phyloP scores from a whole-genome alignment of 2,888 invertebrate species.

The Hirtodrosophila cameraria region DNA sequence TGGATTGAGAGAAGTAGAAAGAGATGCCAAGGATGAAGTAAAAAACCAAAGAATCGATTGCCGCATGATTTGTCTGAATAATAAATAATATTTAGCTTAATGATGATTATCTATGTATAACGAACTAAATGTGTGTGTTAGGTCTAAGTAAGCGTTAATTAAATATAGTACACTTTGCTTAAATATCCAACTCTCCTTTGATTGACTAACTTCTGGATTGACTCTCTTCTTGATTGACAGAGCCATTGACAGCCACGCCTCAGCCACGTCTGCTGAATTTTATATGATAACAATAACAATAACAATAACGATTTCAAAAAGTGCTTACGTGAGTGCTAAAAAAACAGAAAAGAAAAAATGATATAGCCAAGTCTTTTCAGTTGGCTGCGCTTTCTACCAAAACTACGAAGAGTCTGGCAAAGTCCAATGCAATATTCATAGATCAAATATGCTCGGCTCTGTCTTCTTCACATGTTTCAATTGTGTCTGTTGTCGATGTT shows the following conservation, averaged over 20 bases:
- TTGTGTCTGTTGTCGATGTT: conserved; percentile 49
- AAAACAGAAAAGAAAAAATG: conserved; percentile 31
- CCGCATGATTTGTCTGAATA: conserved; percentile 68
- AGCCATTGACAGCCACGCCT: conserved; percentile 24
- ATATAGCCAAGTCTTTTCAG: too few relatives aligned
- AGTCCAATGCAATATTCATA: conserved; percentile 72
- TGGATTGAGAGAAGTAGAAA: not conserved
- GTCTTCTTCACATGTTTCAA: conserved; percentile 25
- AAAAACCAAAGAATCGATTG: conserved; percentile 74
- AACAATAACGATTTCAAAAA: conserved; percentile 25
- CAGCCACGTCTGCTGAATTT: conserved; percentile 58
- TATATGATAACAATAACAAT: conserved; percentile 60
- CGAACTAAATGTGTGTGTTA: conserved; percentile 78
- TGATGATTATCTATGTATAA: conserved; percentile 51
- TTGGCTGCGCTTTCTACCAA: conserved; percentile 61
- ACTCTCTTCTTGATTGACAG: conserved; percentile 10
- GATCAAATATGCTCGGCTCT: conserved; percentile 49
- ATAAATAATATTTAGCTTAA: conserved; percentile 69
- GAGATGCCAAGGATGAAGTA: conserved; percentile 10
- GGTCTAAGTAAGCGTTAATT: conserved; percentile 74
- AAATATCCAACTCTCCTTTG: conserved; percentile 11
- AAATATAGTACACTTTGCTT: conserved; percentile 69
- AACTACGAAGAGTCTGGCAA: conserved; percentile 40
- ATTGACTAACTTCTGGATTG: conserved; percentile 4
- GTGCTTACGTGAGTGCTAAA: conserved; percentile 75